Base-by-base conservation (phyloP, 2,888 invertebrate genomes). In the Scaptomyza reducta region DNA sequence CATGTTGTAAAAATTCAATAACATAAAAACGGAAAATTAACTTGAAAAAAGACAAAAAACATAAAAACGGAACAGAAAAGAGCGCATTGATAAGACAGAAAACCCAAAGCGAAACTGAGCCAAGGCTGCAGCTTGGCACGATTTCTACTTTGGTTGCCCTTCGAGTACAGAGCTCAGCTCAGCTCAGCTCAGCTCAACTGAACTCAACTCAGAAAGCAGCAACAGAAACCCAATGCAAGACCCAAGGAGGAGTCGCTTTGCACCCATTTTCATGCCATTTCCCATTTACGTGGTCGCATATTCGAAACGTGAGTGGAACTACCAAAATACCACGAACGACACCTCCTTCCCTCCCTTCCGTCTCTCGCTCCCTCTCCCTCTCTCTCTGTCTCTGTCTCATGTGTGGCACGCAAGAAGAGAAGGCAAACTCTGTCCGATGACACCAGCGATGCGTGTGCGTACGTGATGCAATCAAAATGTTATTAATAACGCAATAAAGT, bases 381-480 rank as follows among this genome's bases (percentile, higher is more conserved):
- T 7, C 7, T 27, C 7, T 27, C 7, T 7, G 27, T 27, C n/a
- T n/a, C n/a, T n/a, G 27, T 4, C 25, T 25, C 14, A 5, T 27
- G 13, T 46, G n/a, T 16, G 9, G n/a, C 35, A 41, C 45, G 31
- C 38, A 33, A 18, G 14, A 25, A 27, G 25, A 22, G 47, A 45
- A 67, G 42, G 44, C 40, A 14, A 45, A 40, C 9, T 14, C 16
- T 46, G 57, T 53, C 64, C 11, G 70, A 71, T 70, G 70, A 71
- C 70, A 71, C 70, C 65, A 60, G 40, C 77, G 77, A 74, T 74
- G 74, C 74, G 77, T 77, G 72, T 77, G 74, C 62, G 83, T 84
- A 84, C 88, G 84, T 84, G 84, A 80, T 80, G 84, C 88, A 87
- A 84, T 84, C 87, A 84, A 84, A 84, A 79, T 80, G 79, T 87